phyloP scores from a whole-genome alignment of 2,888 invertebrate genomes.

The Cantharis flavilabris region DNA sequence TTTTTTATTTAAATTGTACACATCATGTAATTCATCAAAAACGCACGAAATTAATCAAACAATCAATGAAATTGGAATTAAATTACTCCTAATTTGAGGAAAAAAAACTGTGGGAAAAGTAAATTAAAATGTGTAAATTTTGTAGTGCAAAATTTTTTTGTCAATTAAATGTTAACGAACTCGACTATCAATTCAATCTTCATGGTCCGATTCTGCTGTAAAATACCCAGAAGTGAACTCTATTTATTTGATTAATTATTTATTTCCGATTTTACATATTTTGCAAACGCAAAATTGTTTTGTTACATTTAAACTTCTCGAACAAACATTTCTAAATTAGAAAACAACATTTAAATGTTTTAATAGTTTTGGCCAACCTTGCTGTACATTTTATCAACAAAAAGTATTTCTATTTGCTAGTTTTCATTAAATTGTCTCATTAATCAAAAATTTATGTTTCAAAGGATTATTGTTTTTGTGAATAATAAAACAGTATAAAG shows the following conservation, averaged over 20 bases:
- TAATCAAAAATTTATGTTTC: neutral
- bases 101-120: neutral
- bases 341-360: neutral
- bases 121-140: neutral
- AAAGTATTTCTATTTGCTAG: neutral
- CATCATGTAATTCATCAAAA: neutral
- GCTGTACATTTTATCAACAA: neutral
- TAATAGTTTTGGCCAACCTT: neutral
- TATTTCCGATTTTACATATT: conserved; percentile 17
- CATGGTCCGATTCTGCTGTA: conserved; percentile 17
- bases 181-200: conserved; percentile 17
- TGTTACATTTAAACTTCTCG: neutral
- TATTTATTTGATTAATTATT: conserved; percentile 19
- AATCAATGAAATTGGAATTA: neutral
- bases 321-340: neutral
- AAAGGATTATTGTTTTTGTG: neutral
- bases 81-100: neutral
- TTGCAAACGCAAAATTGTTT: neutral
- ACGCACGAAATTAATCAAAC: neutral
- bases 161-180: conserved; percentile 11
- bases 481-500: neutral
- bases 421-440: neutral
- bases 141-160: neutral
- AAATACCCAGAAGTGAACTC: conserved; percentile 4
- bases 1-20: neutral